Evolutionary conservation across 2,888 invertebrate genomes (phyloP).

Genomic region (Xanthia icteritia): DNA sequence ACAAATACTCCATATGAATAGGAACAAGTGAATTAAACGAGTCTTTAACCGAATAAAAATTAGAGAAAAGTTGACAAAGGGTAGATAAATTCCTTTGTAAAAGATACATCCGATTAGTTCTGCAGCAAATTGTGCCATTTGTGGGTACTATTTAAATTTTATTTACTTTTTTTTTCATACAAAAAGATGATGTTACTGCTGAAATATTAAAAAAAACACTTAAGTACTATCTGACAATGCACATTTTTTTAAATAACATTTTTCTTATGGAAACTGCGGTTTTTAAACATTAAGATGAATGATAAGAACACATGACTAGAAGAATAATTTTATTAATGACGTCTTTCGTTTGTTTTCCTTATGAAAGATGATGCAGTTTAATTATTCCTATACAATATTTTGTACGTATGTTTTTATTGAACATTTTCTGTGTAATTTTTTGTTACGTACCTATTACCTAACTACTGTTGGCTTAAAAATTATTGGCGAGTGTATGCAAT

Average conservation of each 20-base stretch:
- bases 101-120: background rate
- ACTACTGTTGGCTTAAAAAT: background rate
- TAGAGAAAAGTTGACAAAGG: too few relatives aligned
- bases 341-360: constrained; percentile 11
- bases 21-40: too few relatives aligned
- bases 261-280: background rate
- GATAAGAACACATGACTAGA: background rate
- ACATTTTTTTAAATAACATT: background rate
- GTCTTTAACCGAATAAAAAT: background rate
- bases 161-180: background rate
- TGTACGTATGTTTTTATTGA: constrained; percentile 4
- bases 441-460: background rate
- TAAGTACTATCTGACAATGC: too few relatives aligned
- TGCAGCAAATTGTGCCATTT: background rate
- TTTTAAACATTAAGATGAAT: background rate
- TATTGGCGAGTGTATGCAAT: background rate
- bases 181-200: background rate
- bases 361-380: background rate
- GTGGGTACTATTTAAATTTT: background rate
- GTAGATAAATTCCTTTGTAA: background rate
- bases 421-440: background rate
- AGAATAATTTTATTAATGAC: background rate
- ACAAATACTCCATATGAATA: background rate
- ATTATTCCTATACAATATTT: background rate
- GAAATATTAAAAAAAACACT: background rate